These are phyloP conservation scores for Amphiduros pacificus DNA, from an alignment of 2,888 invertebrate species.

Conservation along the genomic window DNA sequence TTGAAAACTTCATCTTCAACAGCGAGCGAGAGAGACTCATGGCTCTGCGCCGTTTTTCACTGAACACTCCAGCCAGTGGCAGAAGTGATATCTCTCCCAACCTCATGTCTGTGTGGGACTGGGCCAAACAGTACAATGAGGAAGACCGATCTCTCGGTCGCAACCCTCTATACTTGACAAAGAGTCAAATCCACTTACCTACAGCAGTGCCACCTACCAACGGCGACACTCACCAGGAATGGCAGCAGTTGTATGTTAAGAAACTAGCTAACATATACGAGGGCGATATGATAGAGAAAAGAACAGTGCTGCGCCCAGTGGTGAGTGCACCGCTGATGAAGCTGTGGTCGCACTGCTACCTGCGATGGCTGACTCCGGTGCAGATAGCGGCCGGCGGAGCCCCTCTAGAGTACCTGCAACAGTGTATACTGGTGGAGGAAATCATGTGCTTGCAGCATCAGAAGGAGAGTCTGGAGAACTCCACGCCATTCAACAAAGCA, in stretches of 20 bases:
- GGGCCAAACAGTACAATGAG: slow-evolving; percentile 83
- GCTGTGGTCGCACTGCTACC: slow-evolving; percentile 87
- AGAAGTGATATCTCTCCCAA: slow-evolving; percentile 3
- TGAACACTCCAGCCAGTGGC: too few species aligned
- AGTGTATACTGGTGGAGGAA: slow-evolving; percentile 58
- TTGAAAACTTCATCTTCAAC: slow-evolving; percentile 92
- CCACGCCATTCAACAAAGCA: not conserved
- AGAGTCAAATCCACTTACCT: slow-evolving; percentile 15
- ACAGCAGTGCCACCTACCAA: slow-evolving; percentile 32
- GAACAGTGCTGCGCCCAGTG: slow-evolving; percentile 24
- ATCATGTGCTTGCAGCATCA: slow-evolving; percentile 53
- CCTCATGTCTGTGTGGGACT: slow-evolving; percentile 75
- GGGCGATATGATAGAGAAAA: not conserved
- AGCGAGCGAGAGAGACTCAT: slow-evolving; percentile 72
- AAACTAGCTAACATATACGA: slow-evolving; percentile 24
- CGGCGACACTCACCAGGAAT: slow-evolving; percentile 13
- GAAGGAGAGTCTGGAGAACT: slow-evolving; percentile 21
- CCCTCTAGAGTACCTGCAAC: slow-evolving; percentile 57
- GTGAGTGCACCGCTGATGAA: slow-evolving; percentile 57
- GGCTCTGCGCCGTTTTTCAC: slow-evolving; percentile 57
- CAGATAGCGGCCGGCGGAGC: slow-evolving; percentile 75
- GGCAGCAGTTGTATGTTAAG: slow-evolving; percentile 24
- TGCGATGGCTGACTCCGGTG: slow-evolving; percentile 82
- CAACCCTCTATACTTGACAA: slow-evolving; percentile 72
- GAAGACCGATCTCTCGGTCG: slow-evolving; percentile 80